phyloP scores from a whole-genome alignment of 2,113 vertebrate species.

The Oreochromis spilurus region DNA sequence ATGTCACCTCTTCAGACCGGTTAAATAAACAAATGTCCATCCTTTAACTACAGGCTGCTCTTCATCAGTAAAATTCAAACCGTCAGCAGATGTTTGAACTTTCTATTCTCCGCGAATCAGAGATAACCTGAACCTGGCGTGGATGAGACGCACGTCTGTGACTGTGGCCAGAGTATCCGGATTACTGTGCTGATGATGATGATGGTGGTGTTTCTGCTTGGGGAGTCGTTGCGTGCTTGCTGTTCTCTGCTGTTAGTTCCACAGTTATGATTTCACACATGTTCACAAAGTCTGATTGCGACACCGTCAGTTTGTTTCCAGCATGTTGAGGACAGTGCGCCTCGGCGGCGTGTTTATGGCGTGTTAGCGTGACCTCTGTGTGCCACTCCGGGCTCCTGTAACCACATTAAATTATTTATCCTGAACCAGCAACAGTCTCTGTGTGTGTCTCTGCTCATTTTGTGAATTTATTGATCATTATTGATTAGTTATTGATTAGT shows the following conservation, averaged over 20 bases:
- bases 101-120: neutral
- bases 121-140: neutral
- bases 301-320: neutral
- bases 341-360: neutral
- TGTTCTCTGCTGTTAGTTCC: neutral
- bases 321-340: neutral
- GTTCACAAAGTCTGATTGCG: neutral
- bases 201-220: neutral
- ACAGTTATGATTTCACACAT: neutral
- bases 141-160: neutral
- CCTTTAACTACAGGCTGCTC: neutral
- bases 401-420: slow-evolving; percentile 73
- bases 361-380: neutral
- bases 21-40: neutral
- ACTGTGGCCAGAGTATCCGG: neutral
- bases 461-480: neutral
- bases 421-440: neutral
- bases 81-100: neutral
- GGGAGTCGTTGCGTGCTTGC: neutral
- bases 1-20: neutral
- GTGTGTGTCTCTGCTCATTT: neutral
- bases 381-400: neutral
- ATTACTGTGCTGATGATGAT: neutral
- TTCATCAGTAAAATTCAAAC: neutral
- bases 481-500: neutral